phyloP scores from a whole-genome alignment of 2,888 invertebrate species.

The Lordiphosa andalusiaca region DNA sequence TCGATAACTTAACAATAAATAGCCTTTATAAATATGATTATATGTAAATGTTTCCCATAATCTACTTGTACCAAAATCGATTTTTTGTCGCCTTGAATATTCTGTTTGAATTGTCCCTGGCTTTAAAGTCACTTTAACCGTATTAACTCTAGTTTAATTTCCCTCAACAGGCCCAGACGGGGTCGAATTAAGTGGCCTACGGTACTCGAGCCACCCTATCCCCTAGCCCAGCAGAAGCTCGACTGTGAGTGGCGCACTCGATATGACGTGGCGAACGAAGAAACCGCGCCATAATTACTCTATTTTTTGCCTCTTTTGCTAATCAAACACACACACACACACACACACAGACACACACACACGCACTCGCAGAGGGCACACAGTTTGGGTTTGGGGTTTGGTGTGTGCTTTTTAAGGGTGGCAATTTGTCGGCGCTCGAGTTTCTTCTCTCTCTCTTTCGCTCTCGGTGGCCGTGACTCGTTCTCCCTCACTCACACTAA shows the following conservation, averaged over 20 bases:
- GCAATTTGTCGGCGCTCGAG: slow-evolving; percentile 67
- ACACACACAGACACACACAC: too few relatives aligned
- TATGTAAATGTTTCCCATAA: too few relatives aligned
- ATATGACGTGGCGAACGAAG: slow-evolving; percentile 13
- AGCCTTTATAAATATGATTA: too few relatives aligned
- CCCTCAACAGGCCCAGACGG: not conserved
- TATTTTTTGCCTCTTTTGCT: slow-evolving; percentile 49
- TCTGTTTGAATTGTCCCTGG: too few relatives aligned
- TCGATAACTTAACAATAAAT: too few relatives aligned
- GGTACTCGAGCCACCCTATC: slow-evolving; percentile 9
- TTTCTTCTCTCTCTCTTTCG: slow-evolving; percentile 35
- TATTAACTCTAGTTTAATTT: not conserved
- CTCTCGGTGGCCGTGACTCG: not conserved
- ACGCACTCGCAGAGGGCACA: not conserved
- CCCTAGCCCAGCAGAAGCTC: not conserved
- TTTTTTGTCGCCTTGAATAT: too few relatives aligned
- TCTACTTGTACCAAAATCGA: too few relatives aligned
- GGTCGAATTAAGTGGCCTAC: not conserved
- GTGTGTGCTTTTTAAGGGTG: slow-evolving; percentile 66
- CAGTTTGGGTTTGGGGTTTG: slow-evolving; percentile 1
- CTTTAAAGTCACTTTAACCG: not conserved
- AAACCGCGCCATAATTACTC: slow-evolving; percentile 66
- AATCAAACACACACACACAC: slow-evolving; percentile 50
- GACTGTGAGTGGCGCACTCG: slow-evolving; percentile 42
- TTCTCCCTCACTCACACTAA: slow-evolving; percentile 11